Percentiles rank a stretch among this genome's conserved stretches.
Conservation (phyloP, 1,140 invertebrate species). For the Elymnias hypermnestra region DNA sequence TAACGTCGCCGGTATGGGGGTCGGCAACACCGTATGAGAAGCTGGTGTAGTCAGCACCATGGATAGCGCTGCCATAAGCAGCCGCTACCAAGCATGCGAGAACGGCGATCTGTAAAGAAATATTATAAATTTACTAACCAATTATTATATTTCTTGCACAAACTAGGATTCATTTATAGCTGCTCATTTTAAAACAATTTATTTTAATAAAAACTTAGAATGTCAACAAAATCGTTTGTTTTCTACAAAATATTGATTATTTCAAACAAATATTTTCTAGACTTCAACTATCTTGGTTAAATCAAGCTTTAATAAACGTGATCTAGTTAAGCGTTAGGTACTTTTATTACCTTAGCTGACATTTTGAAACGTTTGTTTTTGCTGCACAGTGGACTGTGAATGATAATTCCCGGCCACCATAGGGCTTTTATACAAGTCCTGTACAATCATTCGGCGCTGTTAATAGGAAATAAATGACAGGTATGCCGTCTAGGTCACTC, state of each 20-base stretch:
- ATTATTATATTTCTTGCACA: background rate
- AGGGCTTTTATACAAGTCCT: conserved; percentile 59
- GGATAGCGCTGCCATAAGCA: conserved; percentile 47
- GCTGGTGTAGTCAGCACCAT: conserved; percentile 27
- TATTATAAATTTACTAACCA: background rate
- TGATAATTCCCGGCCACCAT: conserved; percentile 46
- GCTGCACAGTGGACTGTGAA: conserved; percentile 66
- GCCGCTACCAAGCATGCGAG: conserved; percentile 56
- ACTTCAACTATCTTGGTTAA: no score
- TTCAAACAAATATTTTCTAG: no score
- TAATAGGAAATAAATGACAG: conserved; percentile 69
- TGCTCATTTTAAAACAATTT: no score
- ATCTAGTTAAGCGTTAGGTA: conserved; percentile 12
- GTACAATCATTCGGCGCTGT: conserved; percentile 50
- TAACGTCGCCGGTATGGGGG: conserved; percentile 74
- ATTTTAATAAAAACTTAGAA: no score
- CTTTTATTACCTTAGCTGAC: conserved; percentile 62
- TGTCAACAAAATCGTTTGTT: no score
- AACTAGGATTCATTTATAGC: no score
- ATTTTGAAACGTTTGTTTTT: conserved; percentile 59
- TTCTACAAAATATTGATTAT: no score
- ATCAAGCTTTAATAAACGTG: no score
- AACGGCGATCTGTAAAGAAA: conserved; percentile 49
- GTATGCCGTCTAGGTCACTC: conserved; percentile 54
- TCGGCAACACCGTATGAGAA: conserved; percentile 69